Conservation (phyloP, 23 tunicate species). For the Trididemnum miniatum region DNA sequence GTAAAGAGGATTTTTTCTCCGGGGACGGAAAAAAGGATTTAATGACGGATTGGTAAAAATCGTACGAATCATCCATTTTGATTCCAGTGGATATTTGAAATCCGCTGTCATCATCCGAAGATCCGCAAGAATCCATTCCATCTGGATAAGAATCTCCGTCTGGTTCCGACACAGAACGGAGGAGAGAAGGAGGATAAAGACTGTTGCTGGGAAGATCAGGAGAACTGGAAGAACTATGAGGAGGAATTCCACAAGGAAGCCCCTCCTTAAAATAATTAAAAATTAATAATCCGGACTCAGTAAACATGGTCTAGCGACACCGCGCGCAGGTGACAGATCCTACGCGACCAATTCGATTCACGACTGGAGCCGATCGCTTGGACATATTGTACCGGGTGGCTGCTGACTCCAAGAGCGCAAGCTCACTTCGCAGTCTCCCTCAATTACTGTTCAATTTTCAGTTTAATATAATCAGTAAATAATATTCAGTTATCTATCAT, state of each 20-base stretch:
- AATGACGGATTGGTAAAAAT: constrained; percentile 11
- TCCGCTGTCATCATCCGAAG: constrained; percentile 53
- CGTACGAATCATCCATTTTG: constrained; percentile 1
- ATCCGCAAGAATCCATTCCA: background rate
- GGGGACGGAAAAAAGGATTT: background rate
- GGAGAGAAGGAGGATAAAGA: background rate
- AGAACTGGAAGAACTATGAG: background rate
- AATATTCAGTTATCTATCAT: too few relatives aligned
- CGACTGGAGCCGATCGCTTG: too few relatives aligned
- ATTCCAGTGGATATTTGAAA: constrained; percentile 20
- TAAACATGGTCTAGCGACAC: too few relatives aligned
- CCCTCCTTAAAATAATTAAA: background rate
- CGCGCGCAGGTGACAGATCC: too few relatives aligned
- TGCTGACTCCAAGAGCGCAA: too few relatives aligned
- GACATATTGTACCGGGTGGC: too few relatives aligned
- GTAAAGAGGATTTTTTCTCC: background rate
- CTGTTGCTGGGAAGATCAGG: background rate
- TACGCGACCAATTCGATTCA: too few relatives aligned
- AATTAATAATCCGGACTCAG: too few relatives aligned
- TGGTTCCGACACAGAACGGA: constrained; percentile 15
- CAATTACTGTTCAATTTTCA: too few relatives aligned
- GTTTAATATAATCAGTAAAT: too few relatives aligned
- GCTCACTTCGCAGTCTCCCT: too few relatives aligned
- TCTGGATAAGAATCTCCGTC: constrained; percentile 1
- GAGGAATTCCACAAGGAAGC: background rate